Evolutionary conservation across 2,888 invertebrate species (phyloP).

Genomic region (Dioctria rufipes): DNA sequence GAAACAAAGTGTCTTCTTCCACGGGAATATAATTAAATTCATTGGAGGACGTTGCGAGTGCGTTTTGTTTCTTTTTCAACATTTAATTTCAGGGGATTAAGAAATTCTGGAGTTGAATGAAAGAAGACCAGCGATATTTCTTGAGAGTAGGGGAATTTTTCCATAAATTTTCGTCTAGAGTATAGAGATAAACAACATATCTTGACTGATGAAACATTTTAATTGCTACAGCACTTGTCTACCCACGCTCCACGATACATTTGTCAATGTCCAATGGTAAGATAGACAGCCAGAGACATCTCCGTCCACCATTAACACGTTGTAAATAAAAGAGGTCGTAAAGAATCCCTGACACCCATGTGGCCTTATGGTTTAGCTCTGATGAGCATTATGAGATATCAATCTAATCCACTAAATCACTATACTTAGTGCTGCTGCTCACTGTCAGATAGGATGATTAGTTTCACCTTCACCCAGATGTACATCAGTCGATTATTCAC

Average conservation of each 20-base stretch:
- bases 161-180: conserved; percentile 44
- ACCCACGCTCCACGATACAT: conserved; percentile 45
- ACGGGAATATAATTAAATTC: conserved; percentile 40
- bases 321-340: conserved; percentile 51
- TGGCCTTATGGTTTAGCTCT: conserved; percentile 35
- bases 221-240: conserved; percentile 48
- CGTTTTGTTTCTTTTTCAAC: conserved; percentile 30
- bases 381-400: conserved; percentile 42
- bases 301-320: conserved; percentile 46
- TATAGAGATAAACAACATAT: conserved; percentile 45
- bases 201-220: conserved; percentile 51
- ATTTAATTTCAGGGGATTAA: neutral
- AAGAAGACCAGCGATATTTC: conserved; percentile 3
- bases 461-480: conserved; percentile 21
- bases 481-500: conserved; percentile 22
- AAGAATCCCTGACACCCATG: conserved; percentile 36
- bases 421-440: neutral
- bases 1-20: conserved; percentile 43
- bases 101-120: neutral
- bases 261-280: conserved; percentile 41
- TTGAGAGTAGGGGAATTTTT: conserved; percentile 4
- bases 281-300: neutral
- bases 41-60: conserved; percentile 21
- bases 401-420: conserved; percentile 45
- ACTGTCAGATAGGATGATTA: neutral